Conservation (phyloP, 2,888 invertebrate genomes). For the Tortrix viridana region DNA sequence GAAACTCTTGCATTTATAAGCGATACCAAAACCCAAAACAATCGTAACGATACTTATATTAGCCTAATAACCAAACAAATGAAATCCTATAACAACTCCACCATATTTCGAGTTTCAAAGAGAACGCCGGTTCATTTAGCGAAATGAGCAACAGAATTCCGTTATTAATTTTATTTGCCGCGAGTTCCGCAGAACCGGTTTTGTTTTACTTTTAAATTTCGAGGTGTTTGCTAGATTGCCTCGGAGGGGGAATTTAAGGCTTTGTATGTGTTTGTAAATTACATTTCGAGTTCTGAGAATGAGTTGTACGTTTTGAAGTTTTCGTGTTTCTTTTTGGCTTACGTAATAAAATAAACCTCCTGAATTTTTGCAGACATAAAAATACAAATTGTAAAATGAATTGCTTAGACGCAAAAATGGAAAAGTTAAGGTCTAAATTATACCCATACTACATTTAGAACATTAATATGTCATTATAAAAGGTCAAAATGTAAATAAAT, state of each 20-base stretch:
- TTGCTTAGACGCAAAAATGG: no score
- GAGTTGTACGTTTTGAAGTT: neutral
- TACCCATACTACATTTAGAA: no score
- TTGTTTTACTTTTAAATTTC: conserved; percentile 35
- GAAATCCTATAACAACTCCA: conserved; percentile 32
- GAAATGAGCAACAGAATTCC: conserved; percentile 39
- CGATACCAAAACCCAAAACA: no score
- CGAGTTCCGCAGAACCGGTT: conserved; percentile 4
- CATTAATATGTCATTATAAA: no score
- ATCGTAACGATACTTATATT: neutral
- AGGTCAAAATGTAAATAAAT: no score
- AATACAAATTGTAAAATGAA: no score
- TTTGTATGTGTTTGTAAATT: conserved; percentile 14
- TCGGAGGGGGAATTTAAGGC: conserved; percentile 16
- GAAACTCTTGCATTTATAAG: no score
- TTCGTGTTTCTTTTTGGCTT: no score
- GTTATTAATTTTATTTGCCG: conserved; percentile 34
- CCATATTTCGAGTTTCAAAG: conserved; percentile 34
- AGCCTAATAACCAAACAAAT: conserved; percentile 33
- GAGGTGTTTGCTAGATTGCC: conserved; percentile 32
- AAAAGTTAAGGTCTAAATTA: no score
- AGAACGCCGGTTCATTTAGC: conserved; percentile 37
- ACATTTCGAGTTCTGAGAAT: neutral
- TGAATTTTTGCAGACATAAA: no score
- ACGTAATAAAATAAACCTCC: no score